Base-by-base conservation (phyloP, 2,888 invertebrate species). In the Yponomeuta plumbellus region DNA sequence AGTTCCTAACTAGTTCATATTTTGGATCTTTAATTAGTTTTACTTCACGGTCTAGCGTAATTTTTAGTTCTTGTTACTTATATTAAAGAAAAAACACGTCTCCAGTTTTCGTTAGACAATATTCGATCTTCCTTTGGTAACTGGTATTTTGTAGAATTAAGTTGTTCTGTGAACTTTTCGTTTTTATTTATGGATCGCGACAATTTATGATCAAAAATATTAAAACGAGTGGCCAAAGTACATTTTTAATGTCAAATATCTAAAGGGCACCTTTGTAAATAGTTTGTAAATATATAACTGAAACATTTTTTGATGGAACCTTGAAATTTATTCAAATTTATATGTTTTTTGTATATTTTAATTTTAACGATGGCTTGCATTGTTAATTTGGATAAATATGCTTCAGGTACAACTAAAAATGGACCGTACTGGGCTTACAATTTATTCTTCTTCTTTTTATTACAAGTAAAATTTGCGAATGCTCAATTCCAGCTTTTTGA, bases 1-100 rank as follows among this genome's bases (percentile, higher is more conserved):
- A 91, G 90, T 91, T 91, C 90, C 90, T 91, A 91, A 80, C 86
- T 89, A 90, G 88, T 77, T 86, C 85, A 83, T 86, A 83, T 80
- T 79, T 52, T 52, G 13, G 44, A 78, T 74, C 76, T 77, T 75
- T 82, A 79, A 77, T 80, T 85, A 88, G 86, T 78, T 81, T 81
- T 85, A 86, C 80, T 79, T 81, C 75, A 72, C 72, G 76, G 69
- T 72, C 73, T 76, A 71, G 78, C 70, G 70, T 78, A 79, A 44
- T 63, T 17, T 62, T 62, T n/a, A 61, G 23, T 61, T 61, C 26
- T 20, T 76, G 76, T 73, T 72, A 69, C 71, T 73, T 76, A 34
- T 34, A 17, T 52, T 52, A 52, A 17, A 17, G 13, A 52, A 52
- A 44, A 52, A 52, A 17, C 44, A 52, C 17, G 34, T 34, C 34